phyloP scores from a whole-genome alignment of 2,113 vertebrate genomes.

The Pomatostomus ruficeps region DNA sequence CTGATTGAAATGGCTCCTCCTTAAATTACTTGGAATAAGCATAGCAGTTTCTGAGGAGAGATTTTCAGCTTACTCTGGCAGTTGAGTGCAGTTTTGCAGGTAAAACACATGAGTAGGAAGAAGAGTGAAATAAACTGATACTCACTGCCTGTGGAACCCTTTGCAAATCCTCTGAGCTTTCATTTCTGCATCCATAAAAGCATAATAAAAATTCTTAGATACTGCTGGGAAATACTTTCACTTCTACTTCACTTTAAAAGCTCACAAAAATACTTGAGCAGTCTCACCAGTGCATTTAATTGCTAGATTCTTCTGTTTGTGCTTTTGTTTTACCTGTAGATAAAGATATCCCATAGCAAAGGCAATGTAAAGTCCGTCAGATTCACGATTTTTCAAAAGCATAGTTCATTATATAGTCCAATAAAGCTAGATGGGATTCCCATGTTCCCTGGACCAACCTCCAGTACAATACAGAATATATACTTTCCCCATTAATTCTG shows the following conservation, averaged over 20 bases:
- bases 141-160: not conserved
- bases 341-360: not conserved
- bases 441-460: not conserved
- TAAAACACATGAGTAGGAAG: conserved; percentile 20
- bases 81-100: not conserved
- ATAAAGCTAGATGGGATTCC: not conserved
- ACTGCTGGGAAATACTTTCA: conserved; percentile 7
- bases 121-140: conserved; percentile 1
- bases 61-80: not conserved
- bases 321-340: not conserved
- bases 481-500: not conserved
- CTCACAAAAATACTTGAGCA: not conserved
- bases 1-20: not conserved
- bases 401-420: not conserved
- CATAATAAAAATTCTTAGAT: not conserved
- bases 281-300: not conserved
- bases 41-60: not conserved
- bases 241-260: conserved; percentile 7
- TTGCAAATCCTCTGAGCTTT: not conserved
- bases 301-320: not conserved
- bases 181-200: not conserved
- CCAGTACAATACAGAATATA: not conserved
- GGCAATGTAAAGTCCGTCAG: not conserved
- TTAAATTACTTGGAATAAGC: conserved; percentile 9
- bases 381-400: not conserved